Percentiles rank a stretch among this genome's conserved stretches.
These are phyloP conservation scores for Mythimna loreyi DNA, from an alignment of 2,888 invertebrate genomes.

Conservation along the genomic window DNA sequence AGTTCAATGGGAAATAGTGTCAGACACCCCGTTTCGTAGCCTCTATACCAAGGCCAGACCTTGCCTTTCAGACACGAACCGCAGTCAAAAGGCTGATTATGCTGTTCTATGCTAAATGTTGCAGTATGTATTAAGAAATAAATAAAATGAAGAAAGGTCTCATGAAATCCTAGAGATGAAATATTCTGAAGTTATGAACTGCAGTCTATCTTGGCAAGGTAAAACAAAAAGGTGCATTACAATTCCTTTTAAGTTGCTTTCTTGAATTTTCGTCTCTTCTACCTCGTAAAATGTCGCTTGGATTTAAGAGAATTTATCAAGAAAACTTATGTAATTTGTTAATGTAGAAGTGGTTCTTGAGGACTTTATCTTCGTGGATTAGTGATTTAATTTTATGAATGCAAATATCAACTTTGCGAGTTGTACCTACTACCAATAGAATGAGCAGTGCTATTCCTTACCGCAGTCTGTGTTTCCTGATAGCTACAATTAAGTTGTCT, in stretches of 20 bases:
- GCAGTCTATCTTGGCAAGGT: constrained; percentile 13
- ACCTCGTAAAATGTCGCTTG: constrained; percentile 20
- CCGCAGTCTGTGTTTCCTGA: too few relatives aligned
- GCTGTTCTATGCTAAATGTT: background rate
- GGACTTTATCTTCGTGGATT: background rate
- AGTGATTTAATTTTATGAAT: background rate
- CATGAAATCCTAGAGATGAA: constrained; percentile 23
- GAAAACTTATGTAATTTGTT: constrained; percentile 19
- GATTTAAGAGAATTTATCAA: constrained; percentile 15
- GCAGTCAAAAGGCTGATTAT: too few relatives aligned
- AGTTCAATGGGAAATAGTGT: too few relatives aligned
- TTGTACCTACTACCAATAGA: too few relatives aligned
- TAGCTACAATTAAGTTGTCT: too few relatives aligned
- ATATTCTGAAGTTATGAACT: constrained; percentile 17
- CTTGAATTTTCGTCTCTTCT: constrained; percentile 26
- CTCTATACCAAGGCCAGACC: too few relatives aligned
- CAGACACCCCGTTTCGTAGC: too few relatives aligned
- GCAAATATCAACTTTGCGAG: too few relatives aligned
- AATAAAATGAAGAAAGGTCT: constrained; percentile 3
- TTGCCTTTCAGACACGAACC: too few relatives aligned
- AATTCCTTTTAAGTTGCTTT: constrained; percentile 29
- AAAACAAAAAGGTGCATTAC: constrained; percentile 30
- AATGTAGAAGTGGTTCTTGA: constrained; percentile 1
- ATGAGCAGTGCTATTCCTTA: too few relatives aligned
- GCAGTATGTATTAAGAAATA: background rate